Percentiles rank a stretch among this genome's conserved stretches.
Conservation (phyloP, 2,888 invertebrate genomes). For the Tillus elongatus region DNA sequence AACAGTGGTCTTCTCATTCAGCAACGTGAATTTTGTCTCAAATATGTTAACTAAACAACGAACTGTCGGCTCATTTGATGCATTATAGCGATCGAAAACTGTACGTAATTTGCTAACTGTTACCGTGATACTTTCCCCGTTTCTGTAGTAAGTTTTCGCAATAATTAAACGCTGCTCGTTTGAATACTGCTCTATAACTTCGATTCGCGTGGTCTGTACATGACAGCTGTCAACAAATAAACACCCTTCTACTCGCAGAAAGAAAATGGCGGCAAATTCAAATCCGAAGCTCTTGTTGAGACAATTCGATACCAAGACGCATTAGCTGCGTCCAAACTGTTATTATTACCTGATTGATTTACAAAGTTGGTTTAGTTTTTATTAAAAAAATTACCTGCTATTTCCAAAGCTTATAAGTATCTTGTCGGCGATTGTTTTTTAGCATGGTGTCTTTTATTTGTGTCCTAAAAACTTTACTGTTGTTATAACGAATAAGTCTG, state of each 20-base stretch:
- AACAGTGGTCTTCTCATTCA: conserved; percentile 9
- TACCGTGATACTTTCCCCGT: conserved; percentile 1
- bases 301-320: too few species aligned
- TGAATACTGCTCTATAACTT: background rate
- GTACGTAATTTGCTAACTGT: conserved; percentile 4
- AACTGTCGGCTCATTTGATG: conserved; percentile 4
- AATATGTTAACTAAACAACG: conserved; percentile 8
- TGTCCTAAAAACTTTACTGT: too few species aligned
- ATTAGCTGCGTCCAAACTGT: too few species aligned
- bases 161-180: conserved; percentile 6
- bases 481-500: too few species aligned
- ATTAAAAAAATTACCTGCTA: too few species aligned
- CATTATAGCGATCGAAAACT: conserved; percentile 6
- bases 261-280: conserved; percentile 2
- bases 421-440: too few species aligned
- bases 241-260: background rate
- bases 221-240: conserved; percentile 1
- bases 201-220: conserved; percentile 1
- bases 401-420: too few species aligned
- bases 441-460: too few species aligned
- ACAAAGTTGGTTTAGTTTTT: too few species aligned
- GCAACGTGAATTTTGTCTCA: conserved; percentile 11
- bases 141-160: background rate
- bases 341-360: too few species aligned
- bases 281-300: too few species aligned